A percentile compares a stretch with the other conserved stretches of the same genome.
Conservation (phyloP, 2,113 vertebrate species). For the Oreochromis tanganicae region DNA sequence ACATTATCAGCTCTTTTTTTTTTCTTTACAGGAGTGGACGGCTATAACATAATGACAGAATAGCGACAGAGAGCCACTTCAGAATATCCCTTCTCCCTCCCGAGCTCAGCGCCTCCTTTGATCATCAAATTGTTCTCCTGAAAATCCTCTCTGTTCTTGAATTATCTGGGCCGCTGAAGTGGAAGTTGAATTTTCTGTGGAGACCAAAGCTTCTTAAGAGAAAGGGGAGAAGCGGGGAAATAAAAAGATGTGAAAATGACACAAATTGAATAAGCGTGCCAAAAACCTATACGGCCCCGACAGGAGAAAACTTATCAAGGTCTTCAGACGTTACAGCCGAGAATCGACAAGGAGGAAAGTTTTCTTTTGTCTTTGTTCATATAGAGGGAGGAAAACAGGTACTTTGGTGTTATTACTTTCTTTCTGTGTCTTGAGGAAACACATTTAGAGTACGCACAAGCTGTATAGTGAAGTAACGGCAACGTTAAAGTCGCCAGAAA, state of each 20-base stretch:
- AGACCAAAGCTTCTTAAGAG: slow-evolving; percentile 47
- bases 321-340: slow-evolving; percentile 11
- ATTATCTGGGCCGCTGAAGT: slow-evolving; percentile 64
- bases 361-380: background rate
- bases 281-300: background rate
- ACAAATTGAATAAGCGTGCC: slow-evolving; percentile 46
- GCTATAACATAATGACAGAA: slow-evolving; percentile 37
- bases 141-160: slow-evolving; percentile 64
- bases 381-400: background rate
- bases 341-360: background rate
- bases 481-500: background rate
- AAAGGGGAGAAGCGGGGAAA: slow-evolving; percentile 5
- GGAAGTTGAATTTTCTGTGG: slow-evolving; percentile 59
- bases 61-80: slow-evolving; percentile 16
- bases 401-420: background rate
- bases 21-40: slow-evolving; percentile 10
- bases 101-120: slow-evolving; percentile 54
- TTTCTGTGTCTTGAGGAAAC: background rate
- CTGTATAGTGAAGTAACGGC: background rate
- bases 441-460: background rate
- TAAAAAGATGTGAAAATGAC: slow-evolving; percentile 56
- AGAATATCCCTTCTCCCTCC: slow-evolving; percentile 41
- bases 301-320: slow-evolving; percentile 27
- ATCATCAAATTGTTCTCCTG: slow-evolving; percentile 71
- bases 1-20: background rate